These are phyloP conservation scores for Pimpla rufipes DNA, from an alignment of 2,888 invertebrate genomes.

Conservation along the genomic window DNA sequence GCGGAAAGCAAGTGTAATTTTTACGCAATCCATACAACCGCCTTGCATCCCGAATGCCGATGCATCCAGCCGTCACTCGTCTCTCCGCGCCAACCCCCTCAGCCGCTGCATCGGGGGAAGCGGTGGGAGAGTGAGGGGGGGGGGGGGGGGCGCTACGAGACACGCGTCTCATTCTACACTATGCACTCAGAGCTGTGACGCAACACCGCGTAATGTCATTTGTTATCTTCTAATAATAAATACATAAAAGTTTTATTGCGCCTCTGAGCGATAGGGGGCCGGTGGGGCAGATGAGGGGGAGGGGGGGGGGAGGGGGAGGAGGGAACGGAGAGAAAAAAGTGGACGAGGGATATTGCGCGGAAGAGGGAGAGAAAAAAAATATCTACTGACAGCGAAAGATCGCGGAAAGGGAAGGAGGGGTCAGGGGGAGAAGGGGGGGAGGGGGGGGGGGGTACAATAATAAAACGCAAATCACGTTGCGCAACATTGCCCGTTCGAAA, in stretches of 20 bases:
- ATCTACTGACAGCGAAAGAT: slow-evolving; percentile 29
- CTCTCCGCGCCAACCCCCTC: slow-evolving; percentile 62
- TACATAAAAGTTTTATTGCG: slow-evolving; percentile 81
- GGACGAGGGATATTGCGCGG: slow-evolving; percentile 58
- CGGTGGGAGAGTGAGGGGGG: no score
- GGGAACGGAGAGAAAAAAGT: slow-evolving; percentile 45
- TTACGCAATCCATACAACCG: slow-evolving; percentile 49
- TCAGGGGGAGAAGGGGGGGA: slow-evolving; percentile 1
- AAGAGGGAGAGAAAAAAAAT: slow-evolving; percentile 44
- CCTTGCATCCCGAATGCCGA: slow-evolving; percentile 40
- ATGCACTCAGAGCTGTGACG: slow-evolving; percentile 68
- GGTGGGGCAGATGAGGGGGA: slow-evolving; percentile 22
- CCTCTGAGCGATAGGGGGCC: slow-evolving; percentile 68
- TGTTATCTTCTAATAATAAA: slow-evolving; percentile 82
- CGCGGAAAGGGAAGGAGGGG: slow-evolving; percentile 56
- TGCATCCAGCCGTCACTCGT: slow-evolving; percentile 64
- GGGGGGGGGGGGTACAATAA: slow-evolving; percentile 77
- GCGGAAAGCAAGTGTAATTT: slow-evolving; percentile 41
- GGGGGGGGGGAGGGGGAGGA: slow-evolving; percentile 45
- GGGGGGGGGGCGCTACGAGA: not conserved
- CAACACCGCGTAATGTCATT: slow-evolving; percentile 76
- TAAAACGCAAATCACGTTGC: slow-evolving; percentile 84
- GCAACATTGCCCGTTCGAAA: slow-evolving; percentile 81
- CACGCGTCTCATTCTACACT: slow-evolving; percentile 32
- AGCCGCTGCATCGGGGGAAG: slow-evolving; percentile 33